Evolutionary conservation across 2,113 vertebrate species (phyloP).

Genomic region (Clinocottus analis): DNA sequence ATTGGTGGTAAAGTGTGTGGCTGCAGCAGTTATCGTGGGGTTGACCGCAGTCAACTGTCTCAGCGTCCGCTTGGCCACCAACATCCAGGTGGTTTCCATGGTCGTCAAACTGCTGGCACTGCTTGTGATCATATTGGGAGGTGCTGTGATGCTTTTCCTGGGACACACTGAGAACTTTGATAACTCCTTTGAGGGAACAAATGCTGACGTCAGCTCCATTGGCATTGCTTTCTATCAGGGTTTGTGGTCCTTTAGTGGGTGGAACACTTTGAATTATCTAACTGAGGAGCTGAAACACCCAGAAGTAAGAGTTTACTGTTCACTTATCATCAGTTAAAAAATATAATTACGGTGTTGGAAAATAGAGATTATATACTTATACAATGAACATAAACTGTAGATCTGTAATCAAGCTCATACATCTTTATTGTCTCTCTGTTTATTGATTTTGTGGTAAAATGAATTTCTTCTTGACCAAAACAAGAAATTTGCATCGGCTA

Average conservation of each 20-base stretch:
- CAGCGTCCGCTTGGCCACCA: constrained; percentile 80
- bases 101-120: constrained; percentile 82
- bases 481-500: too few species aligned
- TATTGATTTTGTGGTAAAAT: background rate
- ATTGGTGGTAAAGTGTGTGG: constrained; percentile 34
- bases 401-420: background rate
- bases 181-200: constrained; percentile 83
- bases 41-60: constrained; percentile 84
- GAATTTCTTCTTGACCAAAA: background rate
- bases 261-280: constrained; percentile 88
- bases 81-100: constrained; percentile 82
- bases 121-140: constrained; percentile 79
- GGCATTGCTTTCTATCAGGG: constrained; percentile 88
- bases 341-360: background rate
- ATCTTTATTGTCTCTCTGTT: background rate
- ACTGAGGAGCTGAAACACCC: constrained; percentile 88
- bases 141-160: constrained; percentile 78
- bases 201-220: constrained; percentile 66
- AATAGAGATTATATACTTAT: background rate
- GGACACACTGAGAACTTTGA: constrained; percentile 79
- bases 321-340: background rate
- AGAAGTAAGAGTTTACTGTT: constrained; percentile 79
- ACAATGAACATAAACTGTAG: background rate
- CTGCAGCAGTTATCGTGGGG: constrained; percentile 83
- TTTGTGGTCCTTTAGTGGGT: constrained; percentile 89